Evolutionary conservation across 1,140 invertebrate genomes (phyloP), one percentile per base, ranked within the genome.

Genomic region (Drosophila varians): DNA sequence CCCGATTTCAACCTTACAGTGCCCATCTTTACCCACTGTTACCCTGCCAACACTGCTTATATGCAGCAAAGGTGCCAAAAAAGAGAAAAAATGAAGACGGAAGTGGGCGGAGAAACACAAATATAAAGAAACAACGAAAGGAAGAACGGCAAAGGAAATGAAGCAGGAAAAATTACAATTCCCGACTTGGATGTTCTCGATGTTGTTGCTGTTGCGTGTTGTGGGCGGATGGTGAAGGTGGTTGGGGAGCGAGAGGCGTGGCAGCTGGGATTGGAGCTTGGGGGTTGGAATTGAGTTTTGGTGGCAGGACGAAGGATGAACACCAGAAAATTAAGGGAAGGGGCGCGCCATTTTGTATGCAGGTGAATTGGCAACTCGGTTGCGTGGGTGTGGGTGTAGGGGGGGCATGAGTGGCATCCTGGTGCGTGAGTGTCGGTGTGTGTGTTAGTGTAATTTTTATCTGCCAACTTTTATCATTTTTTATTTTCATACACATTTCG

Each of bases 131-230:
- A 73, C 45, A 73, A 45, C 45, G 55, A 74, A 73, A 73, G 49
- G 70, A 65, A 79, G 62, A 84, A 68, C 72, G 79, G 77, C 77
- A 87, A 87, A 86, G 82, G 80, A 89, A 89, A 89, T 89, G 84
- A 89, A 89, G 79, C 84, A 89, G 77, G 84, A 89, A 89, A 89
- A 86, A 86, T 86, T 86, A 87, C 80, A 86, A 87, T 87, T 86
- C 80, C 45, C 71, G 72, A 69, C 77, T 66, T 79, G 73, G 55
- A 65, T 62, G 61, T 60, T 56, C 42, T 23, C 26, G 31, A 26
- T 56, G 47, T 14, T 43, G 51, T 16, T 60, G 31, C 31, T 34
- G 11, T 12, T 36, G 11, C 34, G 3, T 28, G 28, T 31, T 56
- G 51, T n/a, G 28, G 21, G 0, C 3, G 7, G 23, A 49, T 31